These are phyloP conservation scores for Tauraco hartlaubi DNA, from an alignment of 2,797 vertebrate genomes.

Conservation along the genomic window DNA sequence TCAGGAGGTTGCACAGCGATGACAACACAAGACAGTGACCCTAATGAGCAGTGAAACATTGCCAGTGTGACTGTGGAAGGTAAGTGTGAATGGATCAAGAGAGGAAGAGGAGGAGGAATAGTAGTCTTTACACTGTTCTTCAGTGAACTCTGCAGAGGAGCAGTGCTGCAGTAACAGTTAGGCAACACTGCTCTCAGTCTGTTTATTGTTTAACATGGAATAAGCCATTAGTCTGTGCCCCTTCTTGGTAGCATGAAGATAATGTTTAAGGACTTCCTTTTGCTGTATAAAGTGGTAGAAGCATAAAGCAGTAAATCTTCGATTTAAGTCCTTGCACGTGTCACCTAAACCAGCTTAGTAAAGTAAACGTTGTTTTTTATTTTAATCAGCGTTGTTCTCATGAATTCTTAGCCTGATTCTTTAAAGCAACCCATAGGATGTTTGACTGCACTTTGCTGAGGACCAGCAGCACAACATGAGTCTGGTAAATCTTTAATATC, in stretches of 20 bases:
- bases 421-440: neutral
- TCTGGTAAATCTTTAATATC: conserved; percentile 3
- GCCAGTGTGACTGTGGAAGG: conserved; percentile 73
- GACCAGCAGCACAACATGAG: neutral
- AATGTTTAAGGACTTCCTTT: neutral
- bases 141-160: neutral
- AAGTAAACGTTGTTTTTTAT: neutral
- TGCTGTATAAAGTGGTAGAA: neutral
- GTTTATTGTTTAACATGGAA: neutral
- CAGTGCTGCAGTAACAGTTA: neutral
- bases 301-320: neutral
- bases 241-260: neutral
- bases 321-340: neutral
- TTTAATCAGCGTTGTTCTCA: neutral
- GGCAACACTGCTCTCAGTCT: neutral
- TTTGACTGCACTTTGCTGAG: neutral
- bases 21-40: conserved; percentile 69
- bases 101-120: neutral
- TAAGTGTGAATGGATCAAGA: neutral
- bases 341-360: neutral
- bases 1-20: conserved; percentile 58
- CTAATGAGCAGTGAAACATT: conserved; percentile 67
- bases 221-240: neutral
- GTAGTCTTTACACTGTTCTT: neutral
- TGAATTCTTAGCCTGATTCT: neutral